phyloP scores from a whole-genome alignment of 2,113 vertebrate species.

The Pteropus alecto region DNA sequence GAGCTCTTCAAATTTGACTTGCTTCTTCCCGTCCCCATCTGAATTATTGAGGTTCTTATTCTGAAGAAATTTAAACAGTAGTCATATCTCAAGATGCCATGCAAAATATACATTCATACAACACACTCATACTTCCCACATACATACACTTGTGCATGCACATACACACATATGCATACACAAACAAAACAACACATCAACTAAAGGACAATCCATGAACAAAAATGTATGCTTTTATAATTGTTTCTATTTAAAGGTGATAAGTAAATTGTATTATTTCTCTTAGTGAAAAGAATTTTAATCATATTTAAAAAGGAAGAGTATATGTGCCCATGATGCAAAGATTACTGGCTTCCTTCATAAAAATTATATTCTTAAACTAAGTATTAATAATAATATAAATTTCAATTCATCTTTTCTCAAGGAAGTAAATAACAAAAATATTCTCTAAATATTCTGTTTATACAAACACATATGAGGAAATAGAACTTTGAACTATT shows the following conservation, averaged over 20 bases:
- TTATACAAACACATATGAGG: not conserved
- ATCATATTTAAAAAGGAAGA: not conserved
- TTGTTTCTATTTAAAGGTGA: not conserved
- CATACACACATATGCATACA: too few relatives aligned
- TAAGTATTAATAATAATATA: not conserved
- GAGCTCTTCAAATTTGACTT: not conserved
- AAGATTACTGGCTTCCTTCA: not conserved
- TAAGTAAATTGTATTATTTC: not conserved
- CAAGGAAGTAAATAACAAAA: not conserved
- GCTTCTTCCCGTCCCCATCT: not conserved
- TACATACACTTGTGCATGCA: not conserved
- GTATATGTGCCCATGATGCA: not conserved
- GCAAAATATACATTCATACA: not conserved
- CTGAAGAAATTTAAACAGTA: not conserved
- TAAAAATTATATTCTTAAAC: not conserved
- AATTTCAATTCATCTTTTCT: not conserved
- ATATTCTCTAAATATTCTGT: not conserved
- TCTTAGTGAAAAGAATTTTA: not conserved
- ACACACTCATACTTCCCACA: not conserved
- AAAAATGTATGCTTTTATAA: not conserved
- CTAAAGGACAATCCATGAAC: not conserved
- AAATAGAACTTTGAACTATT: not conserved
- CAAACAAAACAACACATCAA: not conserved
- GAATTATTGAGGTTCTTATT: not conserved
- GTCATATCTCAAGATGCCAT: not conserved